Base-by-base conservation (phyloP, 2,797 vertebrate species). In the Streptopelia turtur region DNA sequence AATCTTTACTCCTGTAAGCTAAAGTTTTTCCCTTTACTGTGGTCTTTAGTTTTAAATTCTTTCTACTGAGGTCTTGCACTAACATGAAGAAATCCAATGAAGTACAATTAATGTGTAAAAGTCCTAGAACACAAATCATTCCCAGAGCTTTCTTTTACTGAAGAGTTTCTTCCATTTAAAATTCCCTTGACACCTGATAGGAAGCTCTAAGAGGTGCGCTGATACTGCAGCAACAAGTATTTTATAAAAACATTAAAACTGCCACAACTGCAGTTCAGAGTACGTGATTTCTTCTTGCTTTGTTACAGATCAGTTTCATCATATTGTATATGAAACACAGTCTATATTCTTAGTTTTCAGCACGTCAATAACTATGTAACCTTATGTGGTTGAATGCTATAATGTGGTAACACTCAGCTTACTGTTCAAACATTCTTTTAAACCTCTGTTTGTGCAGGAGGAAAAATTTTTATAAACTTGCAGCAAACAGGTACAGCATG, bases 361-460 rank as follows among this genome's bases (percentile, higher is more conserved):
- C 11, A 21, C 49, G 49, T 35, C 27, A 24, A 1, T 64, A 68
- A 35, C n/a, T 74, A 24, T 11, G 15, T 52, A 69, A 76, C 60
- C 25, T 86, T 39, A 49, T 7, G 6, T 24, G 33, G 16, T 15
- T 77, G 49, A 80, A 78, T 50, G 23, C 20, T 68, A 5, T 31
- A 39, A 72, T 4, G 41, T 30, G 47, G 13, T 37, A 39, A 53
- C 0, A 0, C 45, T 68, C 28, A 22, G 23, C 49, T 75, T 81
- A 37, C 11, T 61, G 21, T 81, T 71, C 39, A 75, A 89, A 56
- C 5, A 2, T n/a, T 56, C 37, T 81, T 56, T 47, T 12, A 43
- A 82, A 64, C 6, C 14, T 60, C 37, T 70, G 22, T 31, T 76
- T 75, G 11, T 17, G 50, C 13, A 72, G 63, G 31, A 72, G 25